These are phyloP conservation scores for Pyrgus malvae DNA, from an alignment of 2,888 invertebrate species.

Conservation along the genomic window DNA sequence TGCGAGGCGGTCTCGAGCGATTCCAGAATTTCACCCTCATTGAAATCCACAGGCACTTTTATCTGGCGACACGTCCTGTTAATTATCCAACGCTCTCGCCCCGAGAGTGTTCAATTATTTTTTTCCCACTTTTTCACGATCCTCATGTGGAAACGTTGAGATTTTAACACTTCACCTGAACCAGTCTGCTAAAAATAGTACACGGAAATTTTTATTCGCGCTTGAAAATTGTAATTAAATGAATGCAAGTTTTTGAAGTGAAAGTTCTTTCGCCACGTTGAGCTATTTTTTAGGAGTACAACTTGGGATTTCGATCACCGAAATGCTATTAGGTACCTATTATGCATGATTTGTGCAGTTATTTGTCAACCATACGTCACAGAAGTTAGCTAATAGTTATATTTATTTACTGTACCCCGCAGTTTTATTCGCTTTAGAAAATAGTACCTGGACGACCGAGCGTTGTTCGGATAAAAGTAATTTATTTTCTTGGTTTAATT, in stretches of 20 bases:
- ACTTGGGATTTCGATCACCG: too few relatives aligned
- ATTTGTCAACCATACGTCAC: too few relatives aligned
- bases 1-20: conserved; percentile 53
- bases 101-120: conserved; percentile 77
- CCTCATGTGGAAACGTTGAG: conserved; percentile 76
- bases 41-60: conserved; percentile 74
- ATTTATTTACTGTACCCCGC: too few relatives aligned
- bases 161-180: conserved; percentile 79
- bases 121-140: conserved; percentile 71
- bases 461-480: too few relatives aligned
- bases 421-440: too few relatives aligned
- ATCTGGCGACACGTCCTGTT: conserved; percentile 79
- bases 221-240: conserved; percentile 73
- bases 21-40: conserved; percentile 62
- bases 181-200: conserved; percentile 70
- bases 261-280: conserved; percentile 46
- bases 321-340: too few relatives aligned
- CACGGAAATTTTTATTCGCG: conserved; percentile 58
- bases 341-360: too few relatives aligned
- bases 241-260: conserved; percentile 57
- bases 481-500: too few relatives aligned
- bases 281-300: too few relatives aligned
- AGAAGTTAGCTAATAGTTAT: too few relatives aligned
- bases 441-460: too few relatives aligned
- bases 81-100: conserved; percentile 76